Evolutionary conservation across 2,797 vertebrate species (phyloP).

Genomic region (Channa striata): DNA sequence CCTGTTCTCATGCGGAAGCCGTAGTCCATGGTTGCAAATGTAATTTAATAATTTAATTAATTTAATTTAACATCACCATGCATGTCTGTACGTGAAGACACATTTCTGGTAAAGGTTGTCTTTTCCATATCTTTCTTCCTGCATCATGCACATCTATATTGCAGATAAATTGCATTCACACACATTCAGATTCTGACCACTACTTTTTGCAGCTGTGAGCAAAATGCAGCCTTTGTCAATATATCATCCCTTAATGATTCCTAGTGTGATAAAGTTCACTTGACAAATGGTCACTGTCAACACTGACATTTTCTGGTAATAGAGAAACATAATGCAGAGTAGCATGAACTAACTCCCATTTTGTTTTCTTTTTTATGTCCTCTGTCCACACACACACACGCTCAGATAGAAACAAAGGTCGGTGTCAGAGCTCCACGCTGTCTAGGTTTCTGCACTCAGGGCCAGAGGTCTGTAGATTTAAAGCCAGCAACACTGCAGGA

Average conservation of each 20-base stretch:
- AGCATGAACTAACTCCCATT: constrained; percentile 18
- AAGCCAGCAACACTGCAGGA: constrained; percentile 39
- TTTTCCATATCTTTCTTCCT: not conserved
- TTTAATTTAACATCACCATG: constrained; percentile 4
- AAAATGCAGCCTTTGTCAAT: constrained; percentile 18
- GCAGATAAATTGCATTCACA: constrained; percentile 24
- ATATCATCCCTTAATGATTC: constrained; percentile 10
- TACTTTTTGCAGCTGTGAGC: constrained; percentile 9
- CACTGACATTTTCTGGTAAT: constrained; percentile 24
- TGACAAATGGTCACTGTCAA: constrained; percentile 9
- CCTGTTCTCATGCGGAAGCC: not conserved
- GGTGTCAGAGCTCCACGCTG: constrained; percentile 6
- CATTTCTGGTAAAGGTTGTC: constrained; percentile 4
- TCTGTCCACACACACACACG: not conserved
- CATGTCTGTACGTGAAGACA: constrained; percentile 20
- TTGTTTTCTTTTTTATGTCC: not conserved
- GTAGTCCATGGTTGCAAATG: not conserved
- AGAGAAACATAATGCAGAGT: constrained; percentile 14
- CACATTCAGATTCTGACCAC: constrained; percentile 2
- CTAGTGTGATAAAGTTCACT: constrained; percentile 16
- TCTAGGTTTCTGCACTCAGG: constrained; percentile 17
- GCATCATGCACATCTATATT: constrained; percentile 12
- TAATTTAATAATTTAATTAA: constrained; percentile 13
- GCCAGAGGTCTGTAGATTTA: constrained; percentile 44
- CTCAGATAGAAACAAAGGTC: not conserved